Percentiles rank a stretch among this genome's conserved stretches.
Evolutionary conservation across 2,888 invertebrate species (phyloP).

Genomic region (Oligia fasciuncula): DNA sequence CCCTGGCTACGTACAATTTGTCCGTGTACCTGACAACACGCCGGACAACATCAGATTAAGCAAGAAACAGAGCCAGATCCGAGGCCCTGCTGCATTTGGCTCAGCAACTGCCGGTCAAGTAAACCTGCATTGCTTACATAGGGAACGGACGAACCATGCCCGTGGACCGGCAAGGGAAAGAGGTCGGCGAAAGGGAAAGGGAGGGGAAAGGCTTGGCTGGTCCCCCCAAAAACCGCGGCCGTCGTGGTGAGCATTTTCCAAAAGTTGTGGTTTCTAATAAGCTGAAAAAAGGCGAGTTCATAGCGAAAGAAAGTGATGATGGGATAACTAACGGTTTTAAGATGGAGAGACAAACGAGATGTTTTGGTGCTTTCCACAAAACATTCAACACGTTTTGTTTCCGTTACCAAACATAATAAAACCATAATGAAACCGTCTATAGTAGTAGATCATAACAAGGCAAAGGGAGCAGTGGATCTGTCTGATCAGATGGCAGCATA

Average conservation of each 20-base stretch:
- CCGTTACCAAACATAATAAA: conserved; percentile 17
- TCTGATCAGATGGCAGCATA: conserved; percentile 12
- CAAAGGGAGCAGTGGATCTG: conserved; percentile 12
- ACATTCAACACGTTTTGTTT: conserved; percentile 44
- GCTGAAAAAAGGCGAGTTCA: conserved; percentile 16
- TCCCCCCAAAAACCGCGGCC: too few relatives aligned
- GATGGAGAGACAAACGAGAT: conserved; percentile 36
- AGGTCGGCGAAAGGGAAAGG: too few relatives aligned
- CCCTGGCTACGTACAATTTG: too few relatives aligned
- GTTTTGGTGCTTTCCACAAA: conserved; percentile 62
- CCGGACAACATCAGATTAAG: too few relatives aligned
- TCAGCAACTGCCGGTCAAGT: too few relatives aligned
- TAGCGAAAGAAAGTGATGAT: conserved; percentile 23
- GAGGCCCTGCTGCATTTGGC: too few relatives aligned
- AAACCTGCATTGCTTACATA: too few relatives aligned
- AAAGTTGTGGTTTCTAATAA: conserved; percentile 20
- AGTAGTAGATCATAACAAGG: conserved; percentile 13
- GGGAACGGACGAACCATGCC: too few relatives aligned
- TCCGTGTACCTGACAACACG: too few relatives aligned
- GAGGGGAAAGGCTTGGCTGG: too few relatives aligned
- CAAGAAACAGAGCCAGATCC: too few relatives aligned
- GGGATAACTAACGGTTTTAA: conserved; percentile 18
- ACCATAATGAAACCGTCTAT: background rate
- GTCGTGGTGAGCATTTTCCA: conserved; percentile 12
- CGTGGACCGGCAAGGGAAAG: too few relatives aligned